Evolutionary conservation across 2,888 invertebrate genomes (phyloP), one percentile per base, ranked within the genome.

Genomic region (Antheraea assamensis): DNA sequence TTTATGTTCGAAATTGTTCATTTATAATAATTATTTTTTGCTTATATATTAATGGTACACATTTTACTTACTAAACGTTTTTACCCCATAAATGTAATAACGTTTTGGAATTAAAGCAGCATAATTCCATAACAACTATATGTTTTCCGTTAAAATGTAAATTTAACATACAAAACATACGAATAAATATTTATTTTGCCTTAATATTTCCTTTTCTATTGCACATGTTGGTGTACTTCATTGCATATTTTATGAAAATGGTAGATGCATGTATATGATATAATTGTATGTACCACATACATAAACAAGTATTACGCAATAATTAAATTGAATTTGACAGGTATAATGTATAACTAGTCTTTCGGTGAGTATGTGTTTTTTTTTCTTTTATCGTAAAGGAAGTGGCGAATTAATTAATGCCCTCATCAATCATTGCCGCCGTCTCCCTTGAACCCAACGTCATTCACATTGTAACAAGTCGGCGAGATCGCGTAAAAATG

Each of bases 351-450:
- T 83, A 77, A 75, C 77, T 79, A 80, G 80, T 78, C 79, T 80
- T 81, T 85, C 1, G 27, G 61, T 64, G 17, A 15, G 30, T 64
- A 5, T 82, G 84, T 83, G 85, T 87, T 86, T 84, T 86, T 89
- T 88, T 90, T 88, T 84, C 76, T 87, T 90, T 90, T 87, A 85
- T 83, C 75, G 78, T 84, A 85, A 88, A 88, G 89, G 88, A 91
- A 90, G 87, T 90, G 89, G 88, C 86, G 87, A 89, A 91, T 90
- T 91, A 91, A 91, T 90, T 91, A 91, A 87, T 90, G 86, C 85
- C 87, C 86, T 89, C 91, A 91, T 91, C 90, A 91, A 91, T 91
- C 91, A 91, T 90, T 87, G 85, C 88, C 84, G 84, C 84, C 83
- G 86, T 89, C 85, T 86, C 87, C 82, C 84, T 84, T 79, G 87